Evolutionary conservation across 2,797 vertebrate genomes (phyloP).

Genomic region (Semaprochilodus insignis): DNA sequence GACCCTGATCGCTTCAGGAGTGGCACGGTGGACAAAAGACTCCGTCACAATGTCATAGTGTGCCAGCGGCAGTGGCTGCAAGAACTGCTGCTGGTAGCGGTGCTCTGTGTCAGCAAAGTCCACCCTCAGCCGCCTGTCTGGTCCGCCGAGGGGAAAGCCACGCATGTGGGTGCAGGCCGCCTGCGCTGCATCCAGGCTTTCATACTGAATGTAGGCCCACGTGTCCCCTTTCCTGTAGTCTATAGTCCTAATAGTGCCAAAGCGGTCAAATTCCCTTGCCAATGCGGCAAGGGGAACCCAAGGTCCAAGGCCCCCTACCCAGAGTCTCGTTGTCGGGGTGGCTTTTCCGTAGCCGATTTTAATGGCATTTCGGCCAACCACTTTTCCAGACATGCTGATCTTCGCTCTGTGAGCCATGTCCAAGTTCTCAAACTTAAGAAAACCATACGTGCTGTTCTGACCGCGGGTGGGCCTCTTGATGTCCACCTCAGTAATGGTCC

Average conservation of each 20-base stretch:
- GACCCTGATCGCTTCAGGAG: slow-evolving; percentile 90
- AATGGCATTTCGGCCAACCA: slow-evolving; percentile 92
- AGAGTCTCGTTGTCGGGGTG: slow-evolving; percentile 93
- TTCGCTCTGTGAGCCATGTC: slow-evolving; percentile 99
- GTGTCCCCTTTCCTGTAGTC: slow-evolving; percentile 98
- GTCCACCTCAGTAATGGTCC: slow-evolving; percentile 96
- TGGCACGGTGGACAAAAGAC: slow-evolving; percentile 89
- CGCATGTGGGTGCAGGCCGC: slow-evolving; percentile 98
- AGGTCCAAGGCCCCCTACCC: slow-evolving; percentile 96
- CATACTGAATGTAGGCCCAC: slow-evolving; percentile 99
- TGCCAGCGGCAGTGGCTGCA: slow-evolving; percentile 92
- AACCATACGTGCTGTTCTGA: slow-evolving; percentile 95
- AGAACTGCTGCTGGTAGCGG: slow-evolving; percentile 94
- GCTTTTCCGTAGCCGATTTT: slow-evolving; percentile 99
- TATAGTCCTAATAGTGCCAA: slow-evolving; percentile 97
- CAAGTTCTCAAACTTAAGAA: slow-evolving; percentile 97
- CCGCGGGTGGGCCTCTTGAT: slow-evolving; percentile 92
- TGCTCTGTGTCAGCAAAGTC: slow-evolving; percentile 98
- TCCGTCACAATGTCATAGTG: slow-evolving; percentile 95
- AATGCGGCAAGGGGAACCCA: slow-evolving; percentile 95
- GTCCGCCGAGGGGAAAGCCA: slow-evolving; percentile 94
- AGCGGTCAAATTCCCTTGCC: slow-evolving; percentile 97
- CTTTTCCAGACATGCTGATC: slow-evolving; percentile 96
- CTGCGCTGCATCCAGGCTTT: slow-evolving; percentile 96
- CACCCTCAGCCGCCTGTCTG: slow-evolving; percentile 91